These are phyloP conservation scores for Drosophila bipectinata DNA, from an alignment of 1,140 invertebrate species.

Conservation along the genomic window DNA sequence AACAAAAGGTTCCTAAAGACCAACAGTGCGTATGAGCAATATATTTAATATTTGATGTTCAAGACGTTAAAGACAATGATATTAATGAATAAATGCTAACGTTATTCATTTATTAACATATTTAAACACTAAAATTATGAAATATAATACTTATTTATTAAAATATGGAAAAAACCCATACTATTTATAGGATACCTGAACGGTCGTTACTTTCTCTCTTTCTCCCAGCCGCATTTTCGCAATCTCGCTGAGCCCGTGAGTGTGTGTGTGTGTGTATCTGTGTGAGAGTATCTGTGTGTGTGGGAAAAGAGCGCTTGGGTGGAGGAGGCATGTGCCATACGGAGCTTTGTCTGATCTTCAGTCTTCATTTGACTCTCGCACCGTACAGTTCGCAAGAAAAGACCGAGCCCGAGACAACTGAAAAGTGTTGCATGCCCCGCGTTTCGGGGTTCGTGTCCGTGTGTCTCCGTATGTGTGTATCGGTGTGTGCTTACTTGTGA, in stretches of 20 bases:
- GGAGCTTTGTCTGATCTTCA: slow-evolving; percentile 77
- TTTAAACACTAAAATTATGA: too few relatives aligned
- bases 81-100: too few relatives aligned
- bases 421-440: slow-evolving; percentile 50
- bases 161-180: too few relatives aligned
- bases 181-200: neutral
- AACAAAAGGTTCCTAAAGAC: neutral
- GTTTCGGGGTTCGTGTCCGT: slow-evolving; percentile 56
- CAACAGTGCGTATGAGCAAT: neutral
- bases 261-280: neutral
- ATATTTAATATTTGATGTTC: neutral
- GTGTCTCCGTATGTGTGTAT: slow-evolving; percentile 15
- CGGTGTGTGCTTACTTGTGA: slow-evolving; percentile 37
- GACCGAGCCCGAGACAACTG: slow-evolving; percentile 25
- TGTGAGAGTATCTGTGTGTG: neutral
- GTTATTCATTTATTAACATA: too few relatives aligned
- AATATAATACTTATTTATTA: too few relatives aligned
- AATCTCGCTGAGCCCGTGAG: slow-evolving; percentile 8
- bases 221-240: slow-evolving; percentile 23
- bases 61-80: too few relatives aligned
- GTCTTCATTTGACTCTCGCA: slow-evolving; percentile 72
- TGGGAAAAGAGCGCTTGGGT: slow-evolving; percentile 5
- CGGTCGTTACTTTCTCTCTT: neutral
- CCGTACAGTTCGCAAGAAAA: slow-evolving; percentile 55
- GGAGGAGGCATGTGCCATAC: slow-evolving; percentile 34